phyloP scores from a whole-genome alignment of 2,888 invertebrate genomes.

The Coelopa pilipes region DNA sequence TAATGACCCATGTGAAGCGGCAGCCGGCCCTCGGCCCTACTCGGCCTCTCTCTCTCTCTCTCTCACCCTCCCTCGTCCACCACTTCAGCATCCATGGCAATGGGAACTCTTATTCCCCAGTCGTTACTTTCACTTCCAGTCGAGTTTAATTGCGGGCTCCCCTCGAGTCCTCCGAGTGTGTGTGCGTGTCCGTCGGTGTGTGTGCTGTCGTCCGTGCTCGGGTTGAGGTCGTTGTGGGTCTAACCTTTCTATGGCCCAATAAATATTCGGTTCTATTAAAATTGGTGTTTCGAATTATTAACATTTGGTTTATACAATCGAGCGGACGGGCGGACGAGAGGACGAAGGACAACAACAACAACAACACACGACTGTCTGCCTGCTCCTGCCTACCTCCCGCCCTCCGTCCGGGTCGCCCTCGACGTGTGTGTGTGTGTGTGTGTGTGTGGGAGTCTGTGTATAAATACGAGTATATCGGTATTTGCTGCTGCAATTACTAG shows the following conservation, averaged over 20 bases:
- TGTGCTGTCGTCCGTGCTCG: not conserved
- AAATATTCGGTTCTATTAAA: conserved; percentile 39
- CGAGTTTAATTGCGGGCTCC: conserved; percentile 22
- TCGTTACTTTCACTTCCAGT: not conserved
- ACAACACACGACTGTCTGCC: too few species aligned
- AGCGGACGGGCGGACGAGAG: not conserved
- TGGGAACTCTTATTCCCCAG: not conserved
- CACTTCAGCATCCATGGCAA: not conserved
- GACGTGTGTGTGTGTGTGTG: conserved; percentile 9
- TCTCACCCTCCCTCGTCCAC: not conserved
- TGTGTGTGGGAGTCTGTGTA: conserved; percentile 30
- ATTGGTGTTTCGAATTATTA: conserved; percentile 52
- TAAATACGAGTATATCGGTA: conserved; percentile 19
- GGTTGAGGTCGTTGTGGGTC: not conserved
- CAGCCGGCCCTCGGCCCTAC: too few species aligned
- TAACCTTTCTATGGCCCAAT: conserved; percentile 6
- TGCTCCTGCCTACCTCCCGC: too few species aligned
- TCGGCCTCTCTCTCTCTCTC: not conserved
- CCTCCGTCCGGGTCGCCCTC: not conserved
- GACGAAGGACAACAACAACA: conserved; percentile 1
- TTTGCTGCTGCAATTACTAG: conserved; percentile 37
- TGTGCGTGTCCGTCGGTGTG: not conserved
- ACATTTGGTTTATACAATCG: conserved; percentile 44
- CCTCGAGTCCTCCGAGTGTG: conserved; percentile 1
- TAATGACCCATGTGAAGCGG: not conserved